Evolutionary conservation across 2,797 vertebrate genomes (phyloP), one percentile per base, ranked within the genome.

Genomic region (Sciaenops ocellatus): DNA sequence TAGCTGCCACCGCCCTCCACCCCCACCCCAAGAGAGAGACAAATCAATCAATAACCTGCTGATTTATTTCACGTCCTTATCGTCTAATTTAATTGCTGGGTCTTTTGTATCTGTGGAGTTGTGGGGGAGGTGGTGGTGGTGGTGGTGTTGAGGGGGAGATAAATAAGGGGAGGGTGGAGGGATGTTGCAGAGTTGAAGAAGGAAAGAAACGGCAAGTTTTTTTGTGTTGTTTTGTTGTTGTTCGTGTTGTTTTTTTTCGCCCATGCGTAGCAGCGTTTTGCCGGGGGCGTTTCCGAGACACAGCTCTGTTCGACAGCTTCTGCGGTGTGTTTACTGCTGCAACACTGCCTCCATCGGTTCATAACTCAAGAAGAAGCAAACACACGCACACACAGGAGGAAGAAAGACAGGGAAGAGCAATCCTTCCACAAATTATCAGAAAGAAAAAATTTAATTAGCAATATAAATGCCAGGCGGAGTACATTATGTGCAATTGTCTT

Each of bases 401-500:
- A 61, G 69, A 59, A 41, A 71, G 69, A 51, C 61, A 50, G 68
- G 63, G 71, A 73, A 68, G 72, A 78, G 73, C 93, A 96, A 95
- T 94, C 92, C 95, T 95, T 95, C 94, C 90, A 93, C 95, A 96
- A 97, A 97, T 96, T 96, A 97, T 96, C 95, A 79, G 87, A 88
- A 84, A 84, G 81, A 86, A 84, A 95, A 97, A 97, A 97, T 95
- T 97, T 99, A 99, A 99, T 99, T 99, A 98, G 98, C 97, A 97
- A 97, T 98, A 98, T 99, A 98, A 99, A 98, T 98, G 97, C 98
- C 95, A 94, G 94, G 84, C 95, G 85, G 95, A 96, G 96, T 95
- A 97, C 97, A 97, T 97, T 97, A 96, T 96, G 94, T 95, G 94
- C 97, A 96, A 97, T 99, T 99, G 97, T 98, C 96, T 97, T 97